Base-by-base conservation (phyloP, 1,140 invertebrate genomes). In the Drosophila pseudoobscura region DNA sequence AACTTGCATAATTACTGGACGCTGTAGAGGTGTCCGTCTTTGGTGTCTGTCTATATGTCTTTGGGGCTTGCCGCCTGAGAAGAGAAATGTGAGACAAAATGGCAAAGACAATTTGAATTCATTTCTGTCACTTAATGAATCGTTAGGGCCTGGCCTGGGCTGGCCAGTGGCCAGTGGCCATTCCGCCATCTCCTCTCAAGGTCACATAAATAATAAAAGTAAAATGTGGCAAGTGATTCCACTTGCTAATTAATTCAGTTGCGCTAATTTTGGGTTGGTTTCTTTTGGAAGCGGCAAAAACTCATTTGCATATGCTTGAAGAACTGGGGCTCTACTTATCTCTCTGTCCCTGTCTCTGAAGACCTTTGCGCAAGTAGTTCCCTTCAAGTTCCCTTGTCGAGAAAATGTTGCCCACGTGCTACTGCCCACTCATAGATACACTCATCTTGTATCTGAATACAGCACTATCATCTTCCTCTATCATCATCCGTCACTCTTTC, bases 191-290 rank as follows among this genome's bases (percentile, higher is more conserved):
- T 78, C 66, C 43, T 5, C 65, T 87, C 82, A 87, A 87, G 82
- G 82, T 87, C 82, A 82, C 57, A 50, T 47, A 47, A 61, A 63
- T 78, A 80, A 80, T 80, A 79, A 68, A 46, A 50, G 54, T 51
- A 64, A 69, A 76, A 76, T 75, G 63, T 68, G 74, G 74, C 82
- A 87, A 88, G 68, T 69, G 83, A 70, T 71, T 84, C 75, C 46
- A 58, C 60, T 49, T 62, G 75, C 66, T 88, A 89, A 88, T 88
- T 88, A 88, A 88, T 89, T 88, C 78, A 88, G 83, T 88, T 88
- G 84, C 83, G 71, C 75, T 88, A 88, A 82, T 87, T 79, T 82
- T 58, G 75, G 50, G 55, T 58, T 65, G 31, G 47, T 47, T 58
- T 24, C 24, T 3, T 24, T 46, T 66, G 15, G 51, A 46, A 66